Evolutionary conservation across 2,113 vertebrate species (phyloP).

Genomic region (Thunnus maccoyii): DNA sequence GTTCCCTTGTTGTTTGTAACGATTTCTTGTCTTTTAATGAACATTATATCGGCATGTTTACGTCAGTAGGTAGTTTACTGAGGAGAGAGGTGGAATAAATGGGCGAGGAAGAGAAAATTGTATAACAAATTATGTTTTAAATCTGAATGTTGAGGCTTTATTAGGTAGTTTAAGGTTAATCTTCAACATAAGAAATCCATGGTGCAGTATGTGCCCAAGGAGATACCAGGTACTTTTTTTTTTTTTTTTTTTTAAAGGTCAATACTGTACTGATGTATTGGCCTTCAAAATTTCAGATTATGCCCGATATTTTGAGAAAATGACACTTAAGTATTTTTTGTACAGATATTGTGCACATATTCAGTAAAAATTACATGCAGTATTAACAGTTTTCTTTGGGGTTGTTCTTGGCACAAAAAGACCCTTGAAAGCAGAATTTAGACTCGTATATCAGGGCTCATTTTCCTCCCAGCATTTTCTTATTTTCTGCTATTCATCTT

Average conservation of each 20-base stretch:
- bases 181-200: neutral
- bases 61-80: conserved; percentile 6
- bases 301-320: neutral
- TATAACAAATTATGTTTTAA: neutral
- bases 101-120: neutral
- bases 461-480: neutral
- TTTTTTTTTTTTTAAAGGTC: too few species aligned
- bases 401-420: neutral
- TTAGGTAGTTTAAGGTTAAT: neutral
- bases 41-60: conserved; percentile 9
- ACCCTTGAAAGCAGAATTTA: neutral
- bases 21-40: conserved; percentile 22
- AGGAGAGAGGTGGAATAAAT: conserved; percentile 19
- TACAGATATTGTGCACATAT: conserved; percentile 9
- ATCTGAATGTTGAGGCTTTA: conserved; percentile 4
- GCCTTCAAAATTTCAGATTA: conserved; percentile 23
- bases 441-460: neutral
- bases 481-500: neutral
- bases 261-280: neutral
- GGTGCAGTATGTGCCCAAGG: neutral
- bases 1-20: neutral
- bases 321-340: neutral
- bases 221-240: neutral
- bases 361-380: conserved; percentile 1
- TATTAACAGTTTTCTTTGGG: neutral